Evolutionary conservation across 1,140 invertebrate genomes (phyloP).

Genomic region (Hylaeus anthracinus): DNA sequence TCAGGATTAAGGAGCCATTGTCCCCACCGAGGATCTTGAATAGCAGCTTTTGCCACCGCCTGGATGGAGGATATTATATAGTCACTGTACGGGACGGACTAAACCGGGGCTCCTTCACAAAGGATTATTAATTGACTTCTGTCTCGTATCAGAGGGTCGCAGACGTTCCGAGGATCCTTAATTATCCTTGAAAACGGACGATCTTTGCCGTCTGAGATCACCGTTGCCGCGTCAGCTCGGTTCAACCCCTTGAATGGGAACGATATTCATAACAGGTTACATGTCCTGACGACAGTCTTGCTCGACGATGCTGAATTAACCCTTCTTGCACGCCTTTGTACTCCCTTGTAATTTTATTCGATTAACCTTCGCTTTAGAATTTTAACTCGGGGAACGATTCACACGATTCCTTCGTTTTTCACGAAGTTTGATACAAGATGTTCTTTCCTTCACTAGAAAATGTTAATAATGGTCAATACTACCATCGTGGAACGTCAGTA

Average conservation of each 20-base stretch:
- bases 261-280: conserved; percentile 40
- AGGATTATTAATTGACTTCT: conserved; percentile 71
- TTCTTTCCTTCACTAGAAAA: too few relatives aligned
- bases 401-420: too few relatives aligned
- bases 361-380: too few relatives aligned
- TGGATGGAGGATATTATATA: conserved; percentile 59
- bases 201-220: conserved; percentile 55
- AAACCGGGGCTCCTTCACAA: conserved; percentile 64
- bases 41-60: conserved; percentile 40
- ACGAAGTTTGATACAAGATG: too few relatives aligned
- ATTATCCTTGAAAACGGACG: conserved; percentile 64
- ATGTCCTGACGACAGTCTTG: neutral
- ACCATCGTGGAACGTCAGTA: too few relatives aligned
- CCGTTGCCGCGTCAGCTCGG: conserved; percentile 17
- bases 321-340: too few relatives aligned
- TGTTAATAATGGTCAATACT: too few relatives aligned
- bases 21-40: conserved; percentile 57
- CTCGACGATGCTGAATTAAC: too few relatives aligned
- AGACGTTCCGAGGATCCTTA: conserved; percentile 62
- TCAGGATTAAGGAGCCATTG: conserved; percentile 64
- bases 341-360: too few relatives aligned
- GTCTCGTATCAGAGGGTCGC: conserved; percentile 66
- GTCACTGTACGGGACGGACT: conserved; percentile 54
- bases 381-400: too few relatives aligned
- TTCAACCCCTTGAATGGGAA: conserved; percentile 23